Base-by-base conservation (phyloP, 1,140 invertebrate species). In the Drosophila pachea region DNA sequence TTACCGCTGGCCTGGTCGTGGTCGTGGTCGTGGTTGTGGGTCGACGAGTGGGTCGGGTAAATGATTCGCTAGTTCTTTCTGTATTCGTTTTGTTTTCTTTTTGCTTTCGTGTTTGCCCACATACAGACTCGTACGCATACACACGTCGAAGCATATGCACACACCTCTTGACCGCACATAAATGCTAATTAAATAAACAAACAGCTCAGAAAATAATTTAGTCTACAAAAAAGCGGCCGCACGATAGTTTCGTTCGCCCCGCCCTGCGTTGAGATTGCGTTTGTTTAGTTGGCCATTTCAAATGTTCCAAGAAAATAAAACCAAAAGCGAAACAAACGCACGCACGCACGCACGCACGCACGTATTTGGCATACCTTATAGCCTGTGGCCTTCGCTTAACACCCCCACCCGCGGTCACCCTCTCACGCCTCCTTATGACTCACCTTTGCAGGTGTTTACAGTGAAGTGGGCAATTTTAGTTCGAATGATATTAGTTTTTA, bases 121-220 rank as follows among this genome's bases (percentile, higher is more conserved):
- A 47, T 47, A 45, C 40, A 14, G 53, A 36, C 36, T 49, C 12
- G 14, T 22, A 11, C 11, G 40, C 40, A 43, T n/a, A 43, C 12
- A 43, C 35, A 36, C 40, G 3, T 3, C 3, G 22, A 22, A 22
- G 22, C 22, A 22, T 2, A 22, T 22, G 22, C 22, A 16, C 0
- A 54, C 47, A 56, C 35, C 12, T n/a, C 12, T 12, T 42, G 29
- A 12, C 56, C 62, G 32, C 62, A 66, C 55, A 68, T 61, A 53
- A 76, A 74, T 71, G 63, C 59, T 83, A 83, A 82, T 82, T 75
- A 74, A 82, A 83, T 82, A 82, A 82, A 82, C 78, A 82, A 82
- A 82, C 78, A 83, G 64, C 64, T 68, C 40, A 76, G 75, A 55
- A 82, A 82, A 73, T 75, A 83, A 83, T 82, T 82, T 83, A 64